Evolutionary conservation across 2,113 vertebrate species (phyloP), one percentile per base, ranked within the genome.

Genomic region (Dipodomys stephensi): DNA sequence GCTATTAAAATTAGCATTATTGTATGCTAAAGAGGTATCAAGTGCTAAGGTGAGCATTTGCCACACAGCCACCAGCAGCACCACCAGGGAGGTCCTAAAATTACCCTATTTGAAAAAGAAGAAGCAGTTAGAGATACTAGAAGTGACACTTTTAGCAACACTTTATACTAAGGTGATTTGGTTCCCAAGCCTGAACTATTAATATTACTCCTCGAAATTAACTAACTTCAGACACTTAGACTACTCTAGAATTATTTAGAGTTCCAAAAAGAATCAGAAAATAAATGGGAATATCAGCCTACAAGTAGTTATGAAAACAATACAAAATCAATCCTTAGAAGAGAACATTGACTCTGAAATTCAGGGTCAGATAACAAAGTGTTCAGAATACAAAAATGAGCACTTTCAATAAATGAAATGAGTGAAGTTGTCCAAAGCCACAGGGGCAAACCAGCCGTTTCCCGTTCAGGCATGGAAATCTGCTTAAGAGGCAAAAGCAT

Each of bases 361-460:
- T 20, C 44, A 9, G 15, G 53, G 22, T 72, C 91, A 32, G n/a
- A 87, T 23, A 68, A 25, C n/a, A 69, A 30, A 20, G 16, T 23
- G 15, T 67, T 71, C 23, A 23, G 69, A 83, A 73, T 12, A 20
- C 3, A 2, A 39, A n/a, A 30, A 74, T 87, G 19, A 46, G n/a
- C 16, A 13, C 32, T 27, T 60, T 76, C 62, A 93, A 4, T 25
- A 18, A 69, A 13, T 28, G 18, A 46, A 1, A 13, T 22, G n/a
- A 5, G 2, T 64, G 30, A 16, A 7, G 49, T 49, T 11, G 49
- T 11, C 0, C 64, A 25, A 32, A 5, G 20, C 6, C n/a, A 27
- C 23, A 0, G 7, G 18, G 19, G 19, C 7, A 4, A n/a, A 32
- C 35, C 25, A 7, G 4, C 10, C 2, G 6, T 39, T 20, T 4